Evolutionary conservation across 2,888 invertebrate genomes (phyloP), one percentile per base, ranked within the genome.

Genomic region (Mimas tiliae): DNA sequence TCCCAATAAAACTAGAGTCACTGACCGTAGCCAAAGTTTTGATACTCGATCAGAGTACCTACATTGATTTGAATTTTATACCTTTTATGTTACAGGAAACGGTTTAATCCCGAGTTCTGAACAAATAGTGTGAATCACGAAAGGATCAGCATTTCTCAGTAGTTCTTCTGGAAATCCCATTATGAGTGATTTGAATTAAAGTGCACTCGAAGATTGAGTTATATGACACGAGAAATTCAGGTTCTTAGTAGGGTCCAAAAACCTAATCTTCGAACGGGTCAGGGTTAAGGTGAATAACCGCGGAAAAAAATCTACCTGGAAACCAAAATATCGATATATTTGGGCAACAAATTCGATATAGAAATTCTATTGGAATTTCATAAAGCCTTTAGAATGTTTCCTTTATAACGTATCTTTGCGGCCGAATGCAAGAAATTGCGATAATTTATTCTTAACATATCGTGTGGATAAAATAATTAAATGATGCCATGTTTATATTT

Each of bases 231-330:
- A 62, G 33, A 27, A 64, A 45, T 53, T 55, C 33, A 55, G 33
- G n/a, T 55, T 65, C 19, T 48, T 55, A 34, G 4, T 34, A 47
- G 48, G 47, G 65, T 33, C 58, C 19, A 58, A 65, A 64, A 65
- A 38, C 38, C 55, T 65, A 48, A 58, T 58, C 53, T 47, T 12
- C 47, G 55, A 58, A 65, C 65, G 58, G 58, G 65, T 65, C 34
- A 33, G 16, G 33, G 47, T 16, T 19, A 55, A 48, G 65, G 47
- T 58, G 34, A 48, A 48, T 11, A 58, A 55, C 48, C 33, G 14
- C 16, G 6, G 55, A 9, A 53, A 45, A 65, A 55, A 6, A 33
- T 58, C 11, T 65, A 58, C 65, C 58, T 65, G 65, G 19, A 14
- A 47, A 9, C 8, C n/a, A 1, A 47, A 27, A 63, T 47, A 47